Conservation (phyloP, 2,888 invertebrate genomes). For the Carpatolechia fugitivella region DNA sequence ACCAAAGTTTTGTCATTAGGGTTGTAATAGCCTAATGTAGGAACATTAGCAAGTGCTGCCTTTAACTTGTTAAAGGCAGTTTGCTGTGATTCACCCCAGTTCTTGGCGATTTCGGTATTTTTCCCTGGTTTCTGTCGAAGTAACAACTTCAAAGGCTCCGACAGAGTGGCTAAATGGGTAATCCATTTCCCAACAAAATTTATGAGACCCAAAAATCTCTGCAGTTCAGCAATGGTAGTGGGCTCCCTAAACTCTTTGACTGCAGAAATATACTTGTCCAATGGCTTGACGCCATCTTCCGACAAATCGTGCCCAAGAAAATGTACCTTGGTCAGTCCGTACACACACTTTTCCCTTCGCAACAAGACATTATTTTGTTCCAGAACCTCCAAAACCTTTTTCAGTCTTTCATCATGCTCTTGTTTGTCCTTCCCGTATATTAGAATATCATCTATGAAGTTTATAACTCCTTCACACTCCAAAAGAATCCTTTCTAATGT, state of each 20-base stretch:
- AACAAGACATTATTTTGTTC: slow-evolving; percentile 6
- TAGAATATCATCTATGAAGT: slow-evolving; percentile 23
- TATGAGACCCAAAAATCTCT: slow-evolving; percentile 22
- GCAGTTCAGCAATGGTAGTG: neutral
- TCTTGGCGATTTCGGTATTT: neutral
- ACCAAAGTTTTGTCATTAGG: too few relatives aligned
- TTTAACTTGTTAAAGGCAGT: too few relatives aligned
- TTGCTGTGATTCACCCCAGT: neutral
- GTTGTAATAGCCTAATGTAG: too few relatives aligned
- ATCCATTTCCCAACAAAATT: slow-evolving; percentile 6
- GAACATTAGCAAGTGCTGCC: too few relatives aligned
- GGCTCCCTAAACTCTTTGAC: neutral
- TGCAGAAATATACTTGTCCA: slow-evolving; percentile 4
- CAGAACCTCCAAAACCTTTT: slow-evolving; percentile 7
- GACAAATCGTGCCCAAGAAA: slow-evolving; percentile 38
- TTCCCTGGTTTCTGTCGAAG: neutral
- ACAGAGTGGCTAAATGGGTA: too few relatives aligned
- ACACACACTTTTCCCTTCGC: slow-evolving; percentile 14
- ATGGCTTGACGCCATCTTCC: neutral
- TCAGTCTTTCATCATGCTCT: slow-evolving; percentile 34
- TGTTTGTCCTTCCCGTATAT: slow-evolving; percentile 24
- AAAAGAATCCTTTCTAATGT: slow-evolving; percentile 38
- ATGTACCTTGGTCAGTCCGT: slow-evolving; percentile 23
- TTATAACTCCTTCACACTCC: slow-evolving; percentile 38
- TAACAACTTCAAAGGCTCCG: neutral